phyloP scores from a whole-genome alignment of 2,888 invertebrate genomes.

The Horisme vitalbata region DNA sequence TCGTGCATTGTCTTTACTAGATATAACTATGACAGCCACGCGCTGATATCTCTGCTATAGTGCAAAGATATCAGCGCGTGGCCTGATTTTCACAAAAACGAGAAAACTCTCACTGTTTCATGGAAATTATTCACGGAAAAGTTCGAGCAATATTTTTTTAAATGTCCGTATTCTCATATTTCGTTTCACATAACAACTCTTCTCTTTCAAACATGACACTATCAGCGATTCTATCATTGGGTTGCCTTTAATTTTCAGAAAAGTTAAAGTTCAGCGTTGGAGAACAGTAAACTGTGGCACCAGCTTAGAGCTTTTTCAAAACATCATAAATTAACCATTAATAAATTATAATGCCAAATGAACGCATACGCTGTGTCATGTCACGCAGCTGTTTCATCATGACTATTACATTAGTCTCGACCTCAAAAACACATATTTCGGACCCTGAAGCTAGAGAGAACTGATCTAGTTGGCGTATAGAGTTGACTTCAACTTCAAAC shows the following conservation, averaged over 20 bases:
- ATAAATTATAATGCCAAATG: conserved; percentile 3
- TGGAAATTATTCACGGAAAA: conserved; percentile 3
- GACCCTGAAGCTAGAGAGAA: too few species aligned
- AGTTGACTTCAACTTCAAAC: too few species aligned
- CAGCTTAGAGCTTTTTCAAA: neutral
- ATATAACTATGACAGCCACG: too few species aligned
- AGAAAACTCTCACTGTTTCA: neutral
- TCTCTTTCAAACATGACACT: neutral
- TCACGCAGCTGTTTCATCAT: conserved; percentile 7
- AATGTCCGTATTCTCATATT: conserved; percentile 3
- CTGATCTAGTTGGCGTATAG: too few species aligned
- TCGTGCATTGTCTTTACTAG: too few species aligned
- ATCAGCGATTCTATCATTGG: too few species aligned
- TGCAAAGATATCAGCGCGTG: neutral
- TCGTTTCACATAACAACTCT: neutral
- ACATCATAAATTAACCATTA: neutral
- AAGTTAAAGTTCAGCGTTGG: too few species aligned
- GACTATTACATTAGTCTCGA: too few species aligned
- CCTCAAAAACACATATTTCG: too few species aligned
- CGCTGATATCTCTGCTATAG: too few species aligned
- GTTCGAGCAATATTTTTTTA: conserved; percentile 3
- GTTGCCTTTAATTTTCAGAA: too few species aligned
- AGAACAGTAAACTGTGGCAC: too few species aligned
- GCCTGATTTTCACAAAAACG: neutral
- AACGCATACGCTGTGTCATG: conserved; percentile 7